Base-by-base conservation (phyloP, 2,888 invertebrate genomes). In the Drosophila cracens region DNA sequence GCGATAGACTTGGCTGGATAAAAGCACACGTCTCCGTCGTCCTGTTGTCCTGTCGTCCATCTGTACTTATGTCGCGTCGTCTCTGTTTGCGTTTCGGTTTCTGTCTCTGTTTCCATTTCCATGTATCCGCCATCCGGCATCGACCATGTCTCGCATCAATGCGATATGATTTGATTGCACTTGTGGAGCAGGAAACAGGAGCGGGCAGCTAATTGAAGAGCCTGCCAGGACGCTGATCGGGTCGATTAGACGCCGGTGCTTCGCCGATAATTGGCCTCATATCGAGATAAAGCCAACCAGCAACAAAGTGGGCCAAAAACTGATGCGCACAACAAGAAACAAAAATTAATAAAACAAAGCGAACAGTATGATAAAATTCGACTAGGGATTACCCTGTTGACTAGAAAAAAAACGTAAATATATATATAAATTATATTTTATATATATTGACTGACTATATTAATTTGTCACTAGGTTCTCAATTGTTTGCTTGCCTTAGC, bases 131-230 rank as follows among this genome's bases (percentile, higher is more conserved):
- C 25, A 46, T 46, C 46, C 46, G 48, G 31, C 49, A 53, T 34
- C 34, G 61, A 59, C 60, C 67, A 73, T 66, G 76, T 74, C 59
- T 78, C 78, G 75, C 78, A 79, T 79, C 78, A 79, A 79, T 79
- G 70, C 79, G 79, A 81, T 77, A 85, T 77, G 79, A 81, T 79
- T 85, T 86, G 83, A 88, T 88, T 88, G 88, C 86, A 86, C 80
- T 82, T 76, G 75, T 63, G 78, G 49, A 63, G 49, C 62, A n/a
- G 79, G 76, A 78, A 65, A 62, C 74, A 63, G 64, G 51, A 53
- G 65, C 65, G 48, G 66, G 51, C 67, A 69, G 86, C 81, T 87
- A 82, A 82, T 81, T 77, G 82, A 80, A 81, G 77, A 63, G 81
- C 59, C 74, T 77, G 70, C 66, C 65, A 73, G 61, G 79, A 79